A percentile compares a stretch with the other conserved stretches of the same genome.
phyloP scores from a whole-genome alignment of 2,888 invertebrate genomes.

The Invenusta paracnida region DNA sequence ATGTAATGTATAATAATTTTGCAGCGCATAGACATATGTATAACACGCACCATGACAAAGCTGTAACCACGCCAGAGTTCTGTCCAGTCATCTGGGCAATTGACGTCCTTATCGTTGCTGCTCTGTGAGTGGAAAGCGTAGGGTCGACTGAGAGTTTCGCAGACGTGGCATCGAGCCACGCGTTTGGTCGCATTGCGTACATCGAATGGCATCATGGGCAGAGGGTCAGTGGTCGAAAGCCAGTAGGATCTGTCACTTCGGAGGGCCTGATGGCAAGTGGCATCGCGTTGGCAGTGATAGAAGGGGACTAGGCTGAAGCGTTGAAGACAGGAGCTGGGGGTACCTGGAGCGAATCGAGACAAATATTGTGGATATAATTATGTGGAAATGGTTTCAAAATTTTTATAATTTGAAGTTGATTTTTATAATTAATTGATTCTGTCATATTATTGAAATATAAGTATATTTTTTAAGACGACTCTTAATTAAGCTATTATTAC shows the following conservation, averaged over 20 bases:
- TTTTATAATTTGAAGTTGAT: too few species aligned
- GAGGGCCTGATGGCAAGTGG: conserved; percentile 62
- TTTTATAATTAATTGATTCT: too few species aligned
- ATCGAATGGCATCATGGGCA: conserved; percentile 24
- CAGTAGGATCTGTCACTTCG: conserved; percentile 42
- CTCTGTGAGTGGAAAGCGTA: conserved; percentile 42
- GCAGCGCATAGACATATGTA: neutral
- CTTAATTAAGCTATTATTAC: too few species aligned
- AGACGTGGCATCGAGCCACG: conserved; percentile 36
- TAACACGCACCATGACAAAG: conserved; percentile 38
- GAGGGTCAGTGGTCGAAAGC: conserved; percentile 37
- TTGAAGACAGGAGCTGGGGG: conserved; percentile 38
- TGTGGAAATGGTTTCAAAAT: too few species aligned
- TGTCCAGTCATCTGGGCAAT: conserved; percentile 39
- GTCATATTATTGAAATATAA: too few species aligned
- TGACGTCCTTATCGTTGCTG: neutral
- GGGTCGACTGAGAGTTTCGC: conserved; percentile 32
- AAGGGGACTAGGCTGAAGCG: conserved; percentile 51
- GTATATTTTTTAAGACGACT: too few species aligned
- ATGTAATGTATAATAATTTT: too few species aligned
- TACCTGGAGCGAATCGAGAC: conserved; percentile 21
- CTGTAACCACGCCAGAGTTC: conserved; percentile 42
- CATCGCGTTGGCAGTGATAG: conserved; percentile 52
- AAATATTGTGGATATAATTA: neutral
- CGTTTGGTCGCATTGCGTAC: conserved; percentile 32